A percentile compares a stretch with the other conserved stretches of the same genome.
Evolutionary conservation across 2,888 invertebrate species (phyloP).

Genomic region (Junonia oenone): DNA sequence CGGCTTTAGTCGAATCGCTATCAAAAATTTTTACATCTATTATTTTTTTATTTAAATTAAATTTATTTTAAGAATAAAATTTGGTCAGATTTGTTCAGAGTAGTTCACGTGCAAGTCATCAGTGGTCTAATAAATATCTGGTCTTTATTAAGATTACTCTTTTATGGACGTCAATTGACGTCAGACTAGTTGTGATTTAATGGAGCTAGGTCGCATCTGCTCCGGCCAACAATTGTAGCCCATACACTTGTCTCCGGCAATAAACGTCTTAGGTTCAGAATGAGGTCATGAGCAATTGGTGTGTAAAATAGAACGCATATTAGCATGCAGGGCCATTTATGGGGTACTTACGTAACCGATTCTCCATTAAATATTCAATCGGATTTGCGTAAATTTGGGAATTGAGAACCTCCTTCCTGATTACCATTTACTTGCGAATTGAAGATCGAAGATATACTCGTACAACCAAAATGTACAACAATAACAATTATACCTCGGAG

Average conservation of each 20-base stretch:
- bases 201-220: slow-evolving; percentile 9
- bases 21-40: background rate
- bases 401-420: background rate
- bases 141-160: background rate
- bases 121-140: background rate
- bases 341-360: background rate
- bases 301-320: slow-evolving; percentile 25
- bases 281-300: slow-evolving; percentile 44
- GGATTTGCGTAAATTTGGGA: background rate
- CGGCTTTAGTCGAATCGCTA: slow-evolving; percentile 4
- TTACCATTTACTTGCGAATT: background rate
- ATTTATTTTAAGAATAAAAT: no score
- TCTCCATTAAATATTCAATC: background rate
- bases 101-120: background rate
- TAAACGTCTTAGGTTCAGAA: slow-evolving; percentile 35
- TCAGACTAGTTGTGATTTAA: slow-evolving; percentile 21
- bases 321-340: background rate
- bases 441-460: background rate
- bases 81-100: no score
- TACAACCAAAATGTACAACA: no score
- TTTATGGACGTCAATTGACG: slow-evolving; percentile 12
- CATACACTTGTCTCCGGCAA: slow-evolving; percentile 34
- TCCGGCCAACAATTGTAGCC: slow-evolving; percentile 20
- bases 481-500: no score
- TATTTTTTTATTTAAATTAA: background rate